Evolutionary conservation across 2,888 invertebrate genomes (phyloP).

Genomic region (Taenaris catops): DNA sequence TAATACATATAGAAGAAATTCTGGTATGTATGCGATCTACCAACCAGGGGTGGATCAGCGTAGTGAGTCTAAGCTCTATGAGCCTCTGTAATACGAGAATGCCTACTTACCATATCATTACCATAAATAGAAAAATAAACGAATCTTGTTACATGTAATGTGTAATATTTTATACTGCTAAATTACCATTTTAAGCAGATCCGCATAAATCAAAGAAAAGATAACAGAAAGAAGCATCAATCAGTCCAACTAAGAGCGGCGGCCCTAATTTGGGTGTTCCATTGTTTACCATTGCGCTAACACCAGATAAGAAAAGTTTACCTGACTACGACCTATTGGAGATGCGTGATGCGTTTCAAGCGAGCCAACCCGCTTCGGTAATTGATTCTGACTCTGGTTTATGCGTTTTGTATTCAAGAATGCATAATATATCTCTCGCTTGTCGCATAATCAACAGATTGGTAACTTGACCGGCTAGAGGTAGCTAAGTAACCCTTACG

Average conservation of each 20-base stretch:
- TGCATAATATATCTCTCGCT: conserved; percentile 72
- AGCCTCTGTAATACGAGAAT: too few species aligned
- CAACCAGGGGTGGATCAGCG: too few species aligned
- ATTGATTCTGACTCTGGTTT: conserved; percentile 74
- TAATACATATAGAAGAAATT: too few species aligned
- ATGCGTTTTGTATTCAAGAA: conserved; percentile 75
- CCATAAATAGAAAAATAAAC: too few species aligned
- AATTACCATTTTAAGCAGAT: too few species aligned
- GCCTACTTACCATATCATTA: too few species aligned
- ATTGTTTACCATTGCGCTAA: conserved; percentile 65
- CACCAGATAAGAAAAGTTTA: conserved; percentile 70
- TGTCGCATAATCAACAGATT: conserved; percentile 15
- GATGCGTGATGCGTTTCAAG: conserved; percentile 80
- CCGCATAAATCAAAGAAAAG: conserved; percentile 24
- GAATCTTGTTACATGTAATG: too few species aligned
- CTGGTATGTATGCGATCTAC: too few species aligned
- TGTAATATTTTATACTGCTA: too few species aligned
- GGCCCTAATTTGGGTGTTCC: conserved; percentile 67
- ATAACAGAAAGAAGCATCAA: conserved; percentile 23
- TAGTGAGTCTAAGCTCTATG: too few species aligned
- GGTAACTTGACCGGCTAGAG: conserved; percentile 4
- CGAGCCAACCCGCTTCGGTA: conserved; percentile 65
- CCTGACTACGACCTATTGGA: conserved; percentile 65
- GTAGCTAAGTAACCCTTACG: conserved; percentile 4
- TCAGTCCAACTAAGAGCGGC: conserved; percentile 34